Conservation (phyloP, 2,113 vertebrate species). For the Trachemys scripta region DNA sequence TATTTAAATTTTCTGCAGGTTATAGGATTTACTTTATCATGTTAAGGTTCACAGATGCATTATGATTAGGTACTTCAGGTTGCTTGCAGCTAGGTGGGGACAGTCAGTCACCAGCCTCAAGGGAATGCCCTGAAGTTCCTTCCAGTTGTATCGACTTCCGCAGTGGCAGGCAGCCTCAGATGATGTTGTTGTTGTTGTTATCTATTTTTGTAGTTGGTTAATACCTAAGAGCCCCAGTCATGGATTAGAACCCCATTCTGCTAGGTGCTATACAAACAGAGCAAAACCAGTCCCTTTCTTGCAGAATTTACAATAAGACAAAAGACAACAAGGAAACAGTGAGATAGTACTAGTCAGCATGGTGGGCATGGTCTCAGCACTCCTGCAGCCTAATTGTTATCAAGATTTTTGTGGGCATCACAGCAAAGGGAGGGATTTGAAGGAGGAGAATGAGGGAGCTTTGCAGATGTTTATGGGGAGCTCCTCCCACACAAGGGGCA, state of each 20-base stretch:
- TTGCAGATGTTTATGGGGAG: not conserved
- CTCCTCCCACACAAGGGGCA: not conserved
- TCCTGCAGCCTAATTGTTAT: not conserved
- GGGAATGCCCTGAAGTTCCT: not conserved
- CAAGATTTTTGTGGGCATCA: not conserved
- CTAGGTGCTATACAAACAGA: not conserved
- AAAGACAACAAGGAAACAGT: not conserved
- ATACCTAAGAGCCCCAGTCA: accelerated
- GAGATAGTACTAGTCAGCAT: not conserved
- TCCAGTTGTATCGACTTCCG: not conserved
- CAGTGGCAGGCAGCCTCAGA: too few species aligned
- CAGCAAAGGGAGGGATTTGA: not conserved
- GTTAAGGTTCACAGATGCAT: accelerated
- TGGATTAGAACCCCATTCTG: not conserved
- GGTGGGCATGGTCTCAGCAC: not conserved
- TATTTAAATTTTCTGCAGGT: not conserved
- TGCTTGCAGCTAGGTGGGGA: not conserved
- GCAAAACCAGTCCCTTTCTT: not conserved
- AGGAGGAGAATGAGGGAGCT: not conserved
- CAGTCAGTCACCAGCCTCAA: not conserved
- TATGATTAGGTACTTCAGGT: not conserved
- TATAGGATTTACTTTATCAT: accelerated
- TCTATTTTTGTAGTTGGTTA: not conserved
- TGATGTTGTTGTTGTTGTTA: too few species aligned
- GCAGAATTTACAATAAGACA: not conserved